Evolutionary conservation across 2,797 vertebrate genomes (phyloP), one percentile per base, ranked within the genome.

Genomic region (Sebastes steindachneri): DNA sequence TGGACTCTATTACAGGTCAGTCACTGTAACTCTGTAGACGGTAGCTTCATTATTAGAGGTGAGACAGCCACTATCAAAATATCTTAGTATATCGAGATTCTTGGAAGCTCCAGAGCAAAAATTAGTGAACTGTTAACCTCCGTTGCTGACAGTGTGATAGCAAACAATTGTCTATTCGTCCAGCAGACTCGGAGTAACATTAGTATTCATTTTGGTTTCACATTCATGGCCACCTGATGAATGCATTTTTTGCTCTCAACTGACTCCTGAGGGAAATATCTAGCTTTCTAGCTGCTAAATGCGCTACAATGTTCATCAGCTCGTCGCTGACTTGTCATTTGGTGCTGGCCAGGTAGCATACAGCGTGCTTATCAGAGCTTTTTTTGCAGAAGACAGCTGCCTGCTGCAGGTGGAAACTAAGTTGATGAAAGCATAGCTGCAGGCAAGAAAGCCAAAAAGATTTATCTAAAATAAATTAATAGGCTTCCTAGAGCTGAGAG

Each of bases 1-100:
- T 29, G 93, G 94, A 45, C 88, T 94, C n/a, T 95, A 94, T 69
- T 95, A 94, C 94, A 94, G 94, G 92, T 95, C 29, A 87, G 90
- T 80, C 31, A 64, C 0, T 63, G 26, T 29, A 60, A 75, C 76
- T 29, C 59, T 26, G 12, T 28, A 17, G 21, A 62, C 2, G 0
- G 8, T 29, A 48, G 9, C 14, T 67, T 23, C 11, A 53, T 25
- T 7, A 55, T 26, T 15, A 68, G 48, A 31, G 23, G 53, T 53
- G 58, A 37, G 19, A 65, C 41, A 62, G 4, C 31, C 25, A 48
- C 2, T 8, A 5, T 51, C 53, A 9, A 14, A 28, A 58, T 58
- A 29, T 41, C 14, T 57, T 8, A 54, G 9, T 19, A 54, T n/a
- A 54, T 63, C 25, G 10, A 12, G 7, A 33, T 12, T 4, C 7